These are phyloP conservation scores for Melanostigma gelatinosum DNA, from an alignment of 2,113 vertebrate species.

Conservation along the genomic window DNA sequence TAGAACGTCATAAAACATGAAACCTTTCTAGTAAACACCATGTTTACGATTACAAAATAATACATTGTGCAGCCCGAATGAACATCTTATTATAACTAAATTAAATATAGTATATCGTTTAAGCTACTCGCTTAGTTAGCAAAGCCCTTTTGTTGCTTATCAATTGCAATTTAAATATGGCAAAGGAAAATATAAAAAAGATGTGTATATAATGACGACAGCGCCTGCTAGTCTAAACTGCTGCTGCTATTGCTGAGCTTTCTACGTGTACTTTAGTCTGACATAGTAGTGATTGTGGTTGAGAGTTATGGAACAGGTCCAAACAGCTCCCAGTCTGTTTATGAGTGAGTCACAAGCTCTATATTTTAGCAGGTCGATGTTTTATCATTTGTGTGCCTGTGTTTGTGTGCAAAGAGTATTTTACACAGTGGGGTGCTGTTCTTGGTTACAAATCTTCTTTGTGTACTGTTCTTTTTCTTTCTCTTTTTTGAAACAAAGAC, in stretches of 20 bases:
- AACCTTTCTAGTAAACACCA: no score
- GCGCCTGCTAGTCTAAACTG: not conserved
- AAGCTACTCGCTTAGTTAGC: not conserved
- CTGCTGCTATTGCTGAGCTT: not conserved
- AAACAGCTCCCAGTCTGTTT: not conserved
- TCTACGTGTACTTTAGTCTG: not conserved
- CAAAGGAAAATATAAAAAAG: no score
- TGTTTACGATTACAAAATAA: no score
- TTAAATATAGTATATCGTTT: not conserved
- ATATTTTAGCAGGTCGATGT: not conserved
- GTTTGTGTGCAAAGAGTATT: not conserved
- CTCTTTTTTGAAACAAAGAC: not conserved
- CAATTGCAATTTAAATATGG: no score
- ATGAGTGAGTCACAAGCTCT: not conserved
- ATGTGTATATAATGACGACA: no score
- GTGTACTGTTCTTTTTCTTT: not conserved
- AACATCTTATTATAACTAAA: not conserved
- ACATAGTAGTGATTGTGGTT: not conserved
- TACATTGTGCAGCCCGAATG: not conserved
- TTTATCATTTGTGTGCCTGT: not conserved
- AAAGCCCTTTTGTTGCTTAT: no score
- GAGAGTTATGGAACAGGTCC: not conserved
- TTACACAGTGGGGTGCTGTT: not conserved
- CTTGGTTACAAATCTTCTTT: not conserved
- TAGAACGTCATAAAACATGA: no score